phyloP scores from a whole-genome alignment of 2,113 vertebrate genomes.

The Lichenostomus cassidix region DNA sequence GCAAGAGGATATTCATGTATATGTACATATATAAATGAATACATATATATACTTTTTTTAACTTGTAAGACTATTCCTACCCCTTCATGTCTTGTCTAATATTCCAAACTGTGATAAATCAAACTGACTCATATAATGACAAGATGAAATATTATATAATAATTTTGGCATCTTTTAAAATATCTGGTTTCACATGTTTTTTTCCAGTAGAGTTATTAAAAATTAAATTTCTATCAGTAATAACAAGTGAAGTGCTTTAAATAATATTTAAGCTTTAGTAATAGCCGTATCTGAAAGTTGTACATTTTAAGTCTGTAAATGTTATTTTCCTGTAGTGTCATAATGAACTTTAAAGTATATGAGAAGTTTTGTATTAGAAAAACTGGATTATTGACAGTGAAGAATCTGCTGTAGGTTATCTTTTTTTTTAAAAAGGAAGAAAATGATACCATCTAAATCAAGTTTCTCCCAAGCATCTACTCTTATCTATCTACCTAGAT shows the following conservation, averaged over 20 bases:
- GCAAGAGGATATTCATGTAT: constrained; percentile 59
- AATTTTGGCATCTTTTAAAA: constrained; percentile 42
- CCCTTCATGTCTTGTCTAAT: constrained; percentile 62
- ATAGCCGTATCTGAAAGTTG: neutral
- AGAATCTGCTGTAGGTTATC: neutral
- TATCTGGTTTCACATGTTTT: constrained; percentile 1
- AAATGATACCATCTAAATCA: neutral
- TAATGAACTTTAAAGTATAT: neutral
- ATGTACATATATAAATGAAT: no score
- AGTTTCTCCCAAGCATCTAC: neutral
- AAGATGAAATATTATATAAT: constrained; percentile 32
- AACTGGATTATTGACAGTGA: neutral
- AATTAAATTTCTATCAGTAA: constrained; percentile 7
- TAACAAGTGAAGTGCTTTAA: neutral
- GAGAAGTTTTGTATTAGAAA: neutral
- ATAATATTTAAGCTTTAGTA: neutral
- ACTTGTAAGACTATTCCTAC: constrained; percentile 57
- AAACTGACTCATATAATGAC: constrained; percentile 55
- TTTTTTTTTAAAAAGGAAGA: neutral
- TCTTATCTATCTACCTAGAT: neutral
- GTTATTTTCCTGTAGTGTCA: neutral
- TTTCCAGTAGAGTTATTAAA: constrained; percentile 33
- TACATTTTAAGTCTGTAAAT: constrained; percentile 16
- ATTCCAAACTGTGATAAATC: constrained; percentile 65
- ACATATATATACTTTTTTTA: neutral